Conservation (phyloP, 1,140 invertebrate genomes). For the Cotesia chilonis region DNA sequence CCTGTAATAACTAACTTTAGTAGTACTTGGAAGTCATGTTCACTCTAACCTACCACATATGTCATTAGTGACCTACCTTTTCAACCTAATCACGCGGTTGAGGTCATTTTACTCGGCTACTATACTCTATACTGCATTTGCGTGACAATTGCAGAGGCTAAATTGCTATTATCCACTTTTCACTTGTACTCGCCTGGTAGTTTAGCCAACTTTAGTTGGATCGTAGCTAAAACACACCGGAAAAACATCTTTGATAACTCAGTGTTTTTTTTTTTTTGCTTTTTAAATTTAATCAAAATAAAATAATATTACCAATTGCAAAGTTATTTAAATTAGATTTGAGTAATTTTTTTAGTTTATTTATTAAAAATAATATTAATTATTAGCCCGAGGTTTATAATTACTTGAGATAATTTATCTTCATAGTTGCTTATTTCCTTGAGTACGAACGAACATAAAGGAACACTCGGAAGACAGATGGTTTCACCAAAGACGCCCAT, state of each 20-base stretch:
- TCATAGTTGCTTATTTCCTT: constrained; percentile 3
- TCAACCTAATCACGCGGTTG: constrained; percentile 1
- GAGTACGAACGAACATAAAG: constrained; percentile 15
- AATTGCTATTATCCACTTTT: too few species aligned
- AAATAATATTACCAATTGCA: too few species aligned
- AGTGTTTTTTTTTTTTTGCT: too few species aligned
- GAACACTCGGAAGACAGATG: constrained; percentile 29
- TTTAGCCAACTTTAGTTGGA: background rate
- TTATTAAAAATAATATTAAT: too few species aligned
- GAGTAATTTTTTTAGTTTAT: too few species aligned
- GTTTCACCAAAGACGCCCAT: background rate
- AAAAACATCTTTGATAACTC: too few species aligned
- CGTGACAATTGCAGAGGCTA: too few species aligned
- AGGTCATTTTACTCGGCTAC: background rate
- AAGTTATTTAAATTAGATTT: too few species aligned
- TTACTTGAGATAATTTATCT: constrained; percentile 38
- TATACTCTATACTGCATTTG: background rate
- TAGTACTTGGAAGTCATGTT: too few species aligned
- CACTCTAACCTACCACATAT: background rate
- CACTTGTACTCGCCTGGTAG: too few species aligned
- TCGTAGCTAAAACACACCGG: background rate
- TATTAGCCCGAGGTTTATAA: constrained; percentile 10
- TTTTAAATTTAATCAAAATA: too few species aligned
- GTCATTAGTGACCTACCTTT: background rate
- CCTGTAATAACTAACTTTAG: too few species aligned